phyloP scores from a whole-genome alignment of 2,888 invertebrate genomes.

The Alcis repandata region DNA sequence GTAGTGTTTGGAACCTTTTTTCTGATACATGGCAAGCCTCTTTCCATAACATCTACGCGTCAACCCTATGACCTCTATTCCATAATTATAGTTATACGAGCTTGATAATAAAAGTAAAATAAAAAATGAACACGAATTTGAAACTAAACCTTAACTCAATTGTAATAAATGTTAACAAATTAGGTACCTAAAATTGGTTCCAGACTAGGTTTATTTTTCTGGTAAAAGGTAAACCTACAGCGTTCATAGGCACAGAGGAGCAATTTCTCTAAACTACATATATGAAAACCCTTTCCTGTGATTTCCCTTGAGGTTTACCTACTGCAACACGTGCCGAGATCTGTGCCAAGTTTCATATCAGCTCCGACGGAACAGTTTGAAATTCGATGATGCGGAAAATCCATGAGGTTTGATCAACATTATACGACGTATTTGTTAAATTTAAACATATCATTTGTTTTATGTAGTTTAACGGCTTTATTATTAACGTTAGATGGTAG shows the following conservation, averaged over 20 bases:
- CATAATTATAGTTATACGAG: too few species aligned
- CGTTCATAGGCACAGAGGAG: conserved; percentile 32
- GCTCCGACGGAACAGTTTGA: conserved; percentile 26
- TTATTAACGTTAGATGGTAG: too few species aligned
- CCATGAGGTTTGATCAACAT: not conserved
- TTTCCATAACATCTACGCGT: too few species aligned
- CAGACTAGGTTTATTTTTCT: not conserved
- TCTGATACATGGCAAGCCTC: too few species aligned
- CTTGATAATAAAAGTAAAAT: not conserved
- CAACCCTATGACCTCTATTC: too few species aligned
- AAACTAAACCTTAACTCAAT: not conserved
- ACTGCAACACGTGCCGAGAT: conserved; percentile 44
- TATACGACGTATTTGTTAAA: too few species aligned
- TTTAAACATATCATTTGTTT: too few species aligned
- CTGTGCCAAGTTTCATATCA: conserved; percentile 50
- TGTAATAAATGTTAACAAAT: not conserved
- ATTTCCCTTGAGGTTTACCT: conserved; percentile 59
- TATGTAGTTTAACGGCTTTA: too few species aligned
- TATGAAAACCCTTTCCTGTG: conserved; percentile 56
- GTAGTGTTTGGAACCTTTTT: too few species aligned
- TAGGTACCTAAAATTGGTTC: not conserved
- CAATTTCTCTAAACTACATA: conserved; percentile 48
- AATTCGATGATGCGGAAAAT: conserved; percentile 25
- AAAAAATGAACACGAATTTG: not conserved
- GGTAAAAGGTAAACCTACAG: conserved; percentile 10